These are phyloP conservation scores for Amphipoea lucens DNA, from an alignment of 2,888 invertebrate species.

Conservation along the genomic window DNA sequence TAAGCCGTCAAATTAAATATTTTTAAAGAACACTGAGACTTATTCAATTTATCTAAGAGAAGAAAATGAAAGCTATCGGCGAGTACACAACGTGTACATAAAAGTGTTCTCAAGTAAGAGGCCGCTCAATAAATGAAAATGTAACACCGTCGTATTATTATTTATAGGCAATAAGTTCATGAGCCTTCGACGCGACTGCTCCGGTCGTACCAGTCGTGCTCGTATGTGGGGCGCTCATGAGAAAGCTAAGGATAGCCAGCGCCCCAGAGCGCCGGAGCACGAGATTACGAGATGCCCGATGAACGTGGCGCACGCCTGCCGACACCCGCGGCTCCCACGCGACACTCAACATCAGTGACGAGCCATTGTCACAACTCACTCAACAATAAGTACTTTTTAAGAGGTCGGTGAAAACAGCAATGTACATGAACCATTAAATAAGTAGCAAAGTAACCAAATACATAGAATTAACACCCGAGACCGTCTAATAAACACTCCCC, in stretches of 20 bases:
- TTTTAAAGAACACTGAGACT: constrained; percentile 11
- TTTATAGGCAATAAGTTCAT: constrained; percentile 28
- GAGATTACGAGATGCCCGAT: no score
- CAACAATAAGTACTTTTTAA: constrained; percentile 25
- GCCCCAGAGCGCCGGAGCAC: background rate
- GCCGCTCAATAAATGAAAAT: constrained; percentile 30
- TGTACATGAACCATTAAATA: background rate
- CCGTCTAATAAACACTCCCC: background rate
- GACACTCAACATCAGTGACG: background rate
- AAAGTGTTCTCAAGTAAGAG: constrained; percentile 5
- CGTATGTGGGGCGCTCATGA: constrained; percentile 45
- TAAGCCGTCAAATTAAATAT: constrained; percentile 3
- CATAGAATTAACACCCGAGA: background rate
- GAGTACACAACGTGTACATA: background rate
- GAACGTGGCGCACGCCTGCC: constrained; percentile 14
- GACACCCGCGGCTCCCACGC: constrained; percentile 22
- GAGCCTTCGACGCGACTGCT: constrained; percentile 44
- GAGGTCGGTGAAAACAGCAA: constrained; percentile 21
- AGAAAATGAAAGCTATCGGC: background rate
- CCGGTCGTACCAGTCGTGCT: constrained; percentile 46
- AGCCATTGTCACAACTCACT: constrained; percentile 15
- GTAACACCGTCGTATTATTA: constrained; percentile 10
- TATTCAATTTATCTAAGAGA: background rate
- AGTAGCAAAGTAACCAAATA: background rate
- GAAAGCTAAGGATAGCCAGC: constrained; percentile 53